phyloP scores from a whole-genome alignment of 2,797 vertebrate species.

The Gymnothorax javanicus region DNA sequence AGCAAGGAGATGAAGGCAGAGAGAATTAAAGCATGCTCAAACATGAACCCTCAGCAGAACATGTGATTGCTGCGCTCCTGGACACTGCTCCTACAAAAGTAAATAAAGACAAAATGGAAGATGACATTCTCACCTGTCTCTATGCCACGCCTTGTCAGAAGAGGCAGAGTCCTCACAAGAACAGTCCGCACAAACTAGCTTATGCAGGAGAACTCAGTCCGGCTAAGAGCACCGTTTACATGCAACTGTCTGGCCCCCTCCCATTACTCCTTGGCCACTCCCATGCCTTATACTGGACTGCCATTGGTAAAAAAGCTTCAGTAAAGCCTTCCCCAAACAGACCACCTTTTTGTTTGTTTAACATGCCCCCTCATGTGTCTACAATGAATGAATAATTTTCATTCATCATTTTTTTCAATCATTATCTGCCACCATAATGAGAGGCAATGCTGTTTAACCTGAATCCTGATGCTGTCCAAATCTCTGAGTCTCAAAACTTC shows the following conservation, averaged over 20 bases:
- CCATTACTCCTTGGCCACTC: not conserved
- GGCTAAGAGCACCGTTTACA: not conserved
- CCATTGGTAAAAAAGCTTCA: not conserved
- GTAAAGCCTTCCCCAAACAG: not conserved
- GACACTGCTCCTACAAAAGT: not conserved
- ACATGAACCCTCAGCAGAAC: not conserved
- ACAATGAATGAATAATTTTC: not conserved
- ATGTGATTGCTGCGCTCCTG: not conserved
- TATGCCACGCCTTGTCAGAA: not conserved
- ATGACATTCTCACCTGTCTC: not conserved
- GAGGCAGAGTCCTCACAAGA: not conserved
- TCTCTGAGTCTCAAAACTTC: not conserved
- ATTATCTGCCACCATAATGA: not conserved
- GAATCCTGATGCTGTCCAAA: not conserved
- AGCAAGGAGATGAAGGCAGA: not conserved
- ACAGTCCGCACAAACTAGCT: not conserved
- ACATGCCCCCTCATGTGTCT: not conserved
- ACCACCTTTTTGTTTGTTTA: not conserved
- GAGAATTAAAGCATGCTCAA: not conserved
- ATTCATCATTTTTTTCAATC: not conserved
- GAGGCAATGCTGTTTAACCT: not conserved
- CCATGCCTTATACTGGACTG: not conserved
- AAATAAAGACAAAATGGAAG: not conserved
- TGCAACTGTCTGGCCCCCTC: not conserved
- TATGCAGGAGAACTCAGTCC: not conserved